phyloP scores from a whole-genome alignment of 92 coral and sea anemone species.

The Nematostella vectensis region DNA sequence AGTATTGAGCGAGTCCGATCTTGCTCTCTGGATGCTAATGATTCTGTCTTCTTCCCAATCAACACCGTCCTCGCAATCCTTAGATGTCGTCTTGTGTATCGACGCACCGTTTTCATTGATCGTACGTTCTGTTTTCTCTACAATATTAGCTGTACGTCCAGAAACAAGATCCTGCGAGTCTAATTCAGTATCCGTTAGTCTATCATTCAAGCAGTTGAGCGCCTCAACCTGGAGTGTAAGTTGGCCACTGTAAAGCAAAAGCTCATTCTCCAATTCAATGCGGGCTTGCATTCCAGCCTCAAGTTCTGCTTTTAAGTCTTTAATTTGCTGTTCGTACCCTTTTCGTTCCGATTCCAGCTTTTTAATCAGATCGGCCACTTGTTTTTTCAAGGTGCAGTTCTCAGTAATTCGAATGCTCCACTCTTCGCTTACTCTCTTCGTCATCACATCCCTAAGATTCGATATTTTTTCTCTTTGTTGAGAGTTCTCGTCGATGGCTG shows the following conservation, averaged over 20 bases:
- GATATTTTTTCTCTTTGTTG: conserved; percentile 26
- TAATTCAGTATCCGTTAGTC: no score
- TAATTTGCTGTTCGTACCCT: conserved; percentile 18
- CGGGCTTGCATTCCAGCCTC: conserved; percentile 3
- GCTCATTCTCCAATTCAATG: conserved; percentile 2
- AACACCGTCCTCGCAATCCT: no score
- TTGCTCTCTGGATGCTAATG: no score
- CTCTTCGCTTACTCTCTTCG: conserved; percentile 43
- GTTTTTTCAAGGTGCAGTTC: conserved; percentile 33
- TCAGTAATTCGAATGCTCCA: conserved; percentile 47
- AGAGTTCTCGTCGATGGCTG: conserved; percentile 21
- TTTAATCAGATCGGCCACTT: conserved; percentile 24
- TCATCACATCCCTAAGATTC: conserved; percentile 29
- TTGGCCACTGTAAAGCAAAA: conserved; percentile 16
- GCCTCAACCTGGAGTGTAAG: conserved; percentile 14
- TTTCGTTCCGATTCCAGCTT: conserved; percentile 9
- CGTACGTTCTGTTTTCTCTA: no score
- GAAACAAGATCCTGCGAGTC: no score
- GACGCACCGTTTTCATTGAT: no score
- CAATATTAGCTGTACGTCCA: no score
- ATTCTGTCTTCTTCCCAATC: no score
- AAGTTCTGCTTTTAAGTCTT: conserved; percentile 17
- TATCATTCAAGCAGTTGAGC: no score
- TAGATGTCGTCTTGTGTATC: no score
- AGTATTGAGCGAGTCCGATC: no score